Percentiles rank a stretch among this genome's conserved stretches.
Evolutionary conservation across 2,113 vertebrate genomes (phyloP).

Genomic region (Anas platyrhynchos): DNA sequence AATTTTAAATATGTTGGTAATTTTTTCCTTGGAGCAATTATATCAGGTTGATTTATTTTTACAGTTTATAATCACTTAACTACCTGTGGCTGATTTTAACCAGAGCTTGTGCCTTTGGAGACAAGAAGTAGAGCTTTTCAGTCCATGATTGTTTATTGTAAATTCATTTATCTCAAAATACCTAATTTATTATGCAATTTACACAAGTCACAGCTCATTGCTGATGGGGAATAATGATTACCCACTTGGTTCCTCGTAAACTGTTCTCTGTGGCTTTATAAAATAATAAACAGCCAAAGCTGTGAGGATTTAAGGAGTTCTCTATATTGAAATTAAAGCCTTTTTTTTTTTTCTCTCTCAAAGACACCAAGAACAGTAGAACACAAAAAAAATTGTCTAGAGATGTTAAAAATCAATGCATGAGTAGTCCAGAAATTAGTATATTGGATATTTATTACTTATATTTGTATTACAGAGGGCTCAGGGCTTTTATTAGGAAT

Average conservation of each 20-base stretch:
- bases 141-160: constrained; percentile 64
- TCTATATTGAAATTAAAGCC: not conserved
- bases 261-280: constrained; percentile 60
- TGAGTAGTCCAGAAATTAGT: not conserved
- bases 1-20: constrained; percentile 85
- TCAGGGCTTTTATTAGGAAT: not conserved
- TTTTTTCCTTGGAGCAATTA: constrained; percentile 83
- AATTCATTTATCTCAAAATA: constrained; percentile 71
- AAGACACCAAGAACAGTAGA: not conserved
- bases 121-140: constrained; percentile 75
- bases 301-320: constrained; percentile 51
- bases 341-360: not conserved
- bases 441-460: not conserved
- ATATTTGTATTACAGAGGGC: not conserved
- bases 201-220: constrained; percentile 61
- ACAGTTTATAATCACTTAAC: constrained; percentile 84
- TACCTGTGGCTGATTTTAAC: constrained; percentile 83
- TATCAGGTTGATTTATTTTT: constrained; percentile 85
- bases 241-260: constrained; percentile 65
- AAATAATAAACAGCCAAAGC: constrained; percentile 60
- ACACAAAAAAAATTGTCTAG: not conserved
- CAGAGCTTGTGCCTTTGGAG: constrained; percentile 77
- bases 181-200: constrained; percentile 68
- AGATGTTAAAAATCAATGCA: constrained; percentile 12
- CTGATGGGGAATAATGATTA: constrained; percentile 70